A percentile compares a stretch with the other conserved stretches of the same genome.
These are phyloP conservation scores for Hiodon tergisus DNA, from an alignment of 2,113 vertebrate species.

Conservation along the genomic window DNA sequence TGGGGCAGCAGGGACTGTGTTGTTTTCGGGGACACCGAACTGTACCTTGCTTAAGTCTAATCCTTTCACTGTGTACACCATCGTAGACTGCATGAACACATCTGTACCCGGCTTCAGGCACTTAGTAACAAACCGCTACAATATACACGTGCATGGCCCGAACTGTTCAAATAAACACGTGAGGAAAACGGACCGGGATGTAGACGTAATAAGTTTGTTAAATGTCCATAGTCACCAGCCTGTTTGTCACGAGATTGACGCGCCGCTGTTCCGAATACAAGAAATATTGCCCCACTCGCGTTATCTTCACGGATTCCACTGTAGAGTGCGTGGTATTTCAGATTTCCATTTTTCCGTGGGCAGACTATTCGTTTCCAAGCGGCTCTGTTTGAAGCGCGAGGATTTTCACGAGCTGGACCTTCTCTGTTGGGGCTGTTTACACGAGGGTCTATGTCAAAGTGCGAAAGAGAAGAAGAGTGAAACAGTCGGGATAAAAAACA, in stretches of 20 bases:
- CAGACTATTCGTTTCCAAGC: slow-evolving; percentile 55
- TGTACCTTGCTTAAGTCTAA: slow-evolving; percentile 54
- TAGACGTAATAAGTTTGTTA: slow-evolving; percentile 58
- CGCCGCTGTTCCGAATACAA: slow-evolving; percentile 47
- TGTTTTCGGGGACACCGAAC: slow-evolving; percentile 44
- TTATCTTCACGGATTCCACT: slow-evolving; percentile 26
- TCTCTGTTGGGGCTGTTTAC: slow-evolving; percentile 46
- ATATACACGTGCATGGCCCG: slow-evolving; percentile 60
- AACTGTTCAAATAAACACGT: slow-evolving; percentile 51
- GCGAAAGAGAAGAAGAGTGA: slow-evolving; percentile 8
- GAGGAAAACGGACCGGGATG: slow-evolving; percentile 52
- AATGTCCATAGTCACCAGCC: slow-evolving; percentile 29
- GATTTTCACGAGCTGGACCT: slow-evolving; percentile 52
- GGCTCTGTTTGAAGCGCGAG: slow-evolving; percentile 57
- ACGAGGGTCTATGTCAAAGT: neutral
- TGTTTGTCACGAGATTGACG: slow-evolving; percentile 47
- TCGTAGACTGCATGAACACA: slow-evolving; percentile 47
- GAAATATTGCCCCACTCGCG: slow-evolving; percentile 44
- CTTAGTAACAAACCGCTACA: slow-evolving; percentile 57
- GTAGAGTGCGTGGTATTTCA: slow-evolving; percentile 45
- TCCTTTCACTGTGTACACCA: slow-evolving; percentile 61
- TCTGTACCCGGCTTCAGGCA: slow-evolving; percentile 38
- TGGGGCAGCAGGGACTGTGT: slow-evolving; percentile 43
- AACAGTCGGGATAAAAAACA: slow-evolving; percentile 15
- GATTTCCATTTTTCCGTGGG: slow-evolving; percentile 56